Percentiles rank a stretch among this genome's conserved stretches.
Evolutionary conservation across 2,888 invertebrate genomes (phyloP).

Genomic region (Coelinius sp.): DNA sequence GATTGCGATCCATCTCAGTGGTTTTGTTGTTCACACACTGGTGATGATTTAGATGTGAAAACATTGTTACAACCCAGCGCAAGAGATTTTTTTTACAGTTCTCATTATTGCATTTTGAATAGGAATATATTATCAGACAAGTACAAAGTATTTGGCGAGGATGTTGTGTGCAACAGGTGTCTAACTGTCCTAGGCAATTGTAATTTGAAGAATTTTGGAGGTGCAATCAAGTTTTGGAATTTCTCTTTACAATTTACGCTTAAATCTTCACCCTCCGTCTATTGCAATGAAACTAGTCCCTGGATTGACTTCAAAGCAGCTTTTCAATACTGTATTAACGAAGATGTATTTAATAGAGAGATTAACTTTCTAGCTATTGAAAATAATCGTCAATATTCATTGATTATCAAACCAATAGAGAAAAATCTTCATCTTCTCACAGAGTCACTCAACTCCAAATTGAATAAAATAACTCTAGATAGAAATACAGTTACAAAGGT

Average conservation of each 20-base stretch:
- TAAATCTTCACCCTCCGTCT: background rate
- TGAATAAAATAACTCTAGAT: slow-evolving; percentile 47
- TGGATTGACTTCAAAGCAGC: slow-evolving; percentile 61
- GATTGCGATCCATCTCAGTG: slow-evolving; percentile 65
- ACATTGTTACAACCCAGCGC: slow-evolving; percentile 53
- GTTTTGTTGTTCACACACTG: slow-evolving; percentile 64
- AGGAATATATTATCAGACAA: slow-evolving; percentile 51
- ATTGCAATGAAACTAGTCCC: slow-evolving; percentile 43
- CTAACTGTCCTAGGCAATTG: slow-evolving; percentile 57
- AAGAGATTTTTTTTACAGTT: slow-evolving; percentile 62
- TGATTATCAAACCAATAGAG: slow-evolving; percentile 62
- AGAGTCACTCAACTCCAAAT: slow-evolving; percentile 46
- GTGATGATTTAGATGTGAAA: slow-evolving; percentile 42
- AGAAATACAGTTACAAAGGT: slow-evolving; percentile 59
- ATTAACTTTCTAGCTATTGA: slow-evolving; percentile 50
- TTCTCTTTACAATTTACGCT: slow-evolving; percentile 56
- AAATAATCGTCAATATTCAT: background rate
- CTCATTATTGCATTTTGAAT: slow-evolving; percentile 57
- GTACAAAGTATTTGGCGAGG: slow-evolving; percentile 51
- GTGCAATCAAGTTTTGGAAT: slow-evolving; percentile 64
- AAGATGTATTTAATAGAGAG: slow-evolving; percentile 17
- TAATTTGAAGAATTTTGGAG: slow-evolving; percentile 37
- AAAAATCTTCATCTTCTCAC: slow-evolving; percentile 59
- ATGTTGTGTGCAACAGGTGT: slow-evolving; percentile 61
- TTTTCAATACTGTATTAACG: slow-evolving; percentile 53